Conservation (phyloP, 2,113 vertebrate genomes). For the rabbit (Oryctolagus cuniculus) region mOryCun1.1 NC_091452.1:17177501-17178000, state of each 20-base stretch:
- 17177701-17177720: neutral
- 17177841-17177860: conserved; percentile 51
- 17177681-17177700: neutral
- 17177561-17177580: neutral
- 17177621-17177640: neutral
- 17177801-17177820: neutral
- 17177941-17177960: conserved; percentile 77
- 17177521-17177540: neutral
- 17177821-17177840: neutral
- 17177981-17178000: conserved; percentile 61
- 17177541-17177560: neutral
- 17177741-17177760: neutral
- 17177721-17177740: neutral
- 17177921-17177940: neutral
- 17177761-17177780: neutral
- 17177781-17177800: neutral
- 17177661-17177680: neutral
- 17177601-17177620: neutral
- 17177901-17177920: conserved; percentile 71
- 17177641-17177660: neutral
- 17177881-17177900: conserved; percentile 72
- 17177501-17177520: too few species aligned
- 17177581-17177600: neutral
- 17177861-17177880: conserved; percentile 72
- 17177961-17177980: conserved; percentile 4